A percentile compares a stretch with the other conserved stretches of the same genome.
These are phyloP conservation scores for Corticium candelabrum DNA, from an alignment of 37 sponge, comb jelly and placozoan genomes.

Conservation along the genomic window DNA sequence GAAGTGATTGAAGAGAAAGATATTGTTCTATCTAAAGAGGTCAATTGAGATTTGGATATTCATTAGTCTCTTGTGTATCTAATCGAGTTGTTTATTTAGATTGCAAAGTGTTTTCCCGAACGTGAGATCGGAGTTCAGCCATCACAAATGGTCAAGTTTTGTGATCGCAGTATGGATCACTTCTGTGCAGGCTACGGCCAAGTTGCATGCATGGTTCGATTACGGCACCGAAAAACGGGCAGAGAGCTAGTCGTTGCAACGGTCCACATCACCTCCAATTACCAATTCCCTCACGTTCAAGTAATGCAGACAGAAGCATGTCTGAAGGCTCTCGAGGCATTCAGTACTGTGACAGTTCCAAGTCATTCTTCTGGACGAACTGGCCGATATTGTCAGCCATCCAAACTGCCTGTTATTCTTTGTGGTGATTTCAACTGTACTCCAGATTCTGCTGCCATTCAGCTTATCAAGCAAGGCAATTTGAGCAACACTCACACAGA, in stretches of 20 bases:
- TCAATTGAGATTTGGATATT: background rate
- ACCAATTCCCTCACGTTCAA: background rate
- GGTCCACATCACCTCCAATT: constrained; percentile 1
- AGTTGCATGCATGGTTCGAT: constrained; percentile 7
- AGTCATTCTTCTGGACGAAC: background rate
- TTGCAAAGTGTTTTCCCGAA: background rate
- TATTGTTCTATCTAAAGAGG: background rate
- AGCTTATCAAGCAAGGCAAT: constrained; percentile 59
- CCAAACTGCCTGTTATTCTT: constrained; percentile 59
- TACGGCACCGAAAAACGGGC: background rate
- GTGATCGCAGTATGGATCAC: background rate
- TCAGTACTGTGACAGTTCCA: background rate
- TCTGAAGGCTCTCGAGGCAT: background rate
- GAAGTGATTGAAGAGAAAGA: background rate
- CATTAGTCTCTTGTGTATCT: no score
- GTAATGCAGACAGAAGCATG: background rate
- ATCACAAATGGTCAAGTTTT: background rate
- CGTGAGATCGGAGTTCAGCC: background rate
- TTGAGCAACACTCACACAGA: constrained; percentile 66
- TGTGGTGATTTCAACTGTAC: constrained; percentile 94
- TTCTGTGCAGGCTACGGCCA: constrained; percentile 3
- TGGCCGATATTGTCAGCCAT: background rate
- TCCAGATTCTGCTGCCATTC: constrained; percentile 78
- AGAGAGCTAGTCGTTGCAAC: background rate
- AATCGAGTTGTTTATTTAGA: background rate